A percentile compares a stretch with the other conserved stretches of the same genome.
These are phyloP conservation scores for Toxotes chatareus DNA, from an alignment of 2,113 vertebrate genomes.

Conservation along the genomic window DNA sequence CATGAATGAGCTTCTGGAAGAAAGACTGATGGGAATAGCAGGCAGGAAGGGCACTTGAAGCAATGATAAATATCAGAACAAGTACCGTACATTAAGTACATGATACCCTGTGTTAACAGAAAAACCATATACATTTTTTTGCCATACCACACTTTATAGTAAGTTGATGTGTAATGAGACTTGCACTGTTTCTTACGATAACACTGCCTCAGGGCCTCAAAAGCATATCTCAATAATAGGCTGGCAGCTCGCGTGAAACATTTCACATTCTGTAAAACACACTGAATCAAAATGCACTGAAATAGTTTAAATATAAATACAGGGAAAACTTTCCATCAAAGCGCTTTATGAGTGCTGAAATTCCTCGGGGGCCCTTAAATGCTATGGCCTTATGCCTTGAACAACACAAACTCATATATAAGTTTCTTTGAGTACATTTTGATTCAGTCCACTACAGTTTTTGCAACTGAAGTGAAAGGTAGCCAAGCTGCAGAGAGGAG, in stretches of 20 bases:
- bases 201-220: background rate
- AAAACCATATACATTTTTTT: background rate
- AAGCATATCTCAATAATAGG: background rate
- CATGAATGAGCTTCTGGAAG: background rate
- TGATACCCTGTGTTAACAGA: background rate
- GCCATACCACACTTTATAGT: background rate
- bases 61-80: conserved; percentile 14
- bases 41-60: background rate
- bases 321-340: background rate
- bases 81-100: background rate
- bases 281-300: conserved; percentile 4
- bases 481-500: conserved; percentile 33
- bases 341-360: background rate
- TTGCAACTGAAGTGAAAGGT: conserved; percentile 22
- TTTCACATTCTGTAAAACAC: conserved; percentile 13
- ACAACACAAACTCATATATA: background rate
- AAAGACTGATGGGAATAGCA: conserved; percentile 1
- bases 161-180: background rate
- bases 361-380: background rate
- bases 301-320: background rate
- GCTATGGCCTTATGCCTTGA: background rate
- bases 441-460: background rate
- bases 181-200: background rate
- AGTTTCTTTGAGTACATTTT: background rate
- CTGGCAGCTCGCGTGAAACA: background rate